Percentiles rank a stretch among this genome's conserved stretches.
These are phyloP conservation scores for Agriopis aurantiaria DNA, from an alignment of 2,888 invertebrate species.

Conservation along the genomic window DNA sequence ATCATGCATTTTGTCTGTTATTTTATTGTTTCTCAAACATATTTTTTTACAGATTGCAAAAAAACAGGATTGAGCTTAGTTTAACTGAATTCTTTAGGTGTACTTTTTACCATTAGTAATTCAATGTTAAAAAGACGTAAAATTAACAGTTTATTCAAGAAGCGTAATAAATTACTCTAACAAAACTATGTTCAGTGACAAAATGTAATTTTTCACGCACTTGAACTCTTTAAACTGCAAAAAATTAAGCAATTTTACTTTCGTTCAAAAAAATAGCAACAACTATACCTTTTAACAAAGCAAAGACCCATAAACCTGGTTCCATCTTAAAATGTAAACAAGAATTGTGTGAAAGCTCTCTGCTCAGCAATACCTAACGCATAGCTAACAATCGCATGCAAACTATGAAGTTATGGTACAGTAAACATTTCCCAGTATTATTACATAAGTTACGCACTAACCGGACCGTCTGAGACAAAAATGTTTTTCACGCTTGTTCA, in stretches of 20 bases:
- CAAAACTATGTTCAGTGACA: background rate
- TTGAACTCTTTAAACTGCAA: background rate
- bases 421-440: slow-evolving; percentile 55
- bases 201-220: background rate
- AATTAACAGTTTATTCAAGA: too few species aligned
- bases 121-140: too few species aligned
- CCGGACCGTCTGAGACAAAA: slow-evolving; percentile 64
- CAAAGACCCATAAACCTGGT: slow-evolving; percentile 17
- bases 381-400: slow-evolving; percentile 40
- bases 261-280: slow-evolving; percentile 4
- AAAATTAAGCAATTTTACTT: slow-evolving; percentile 15
- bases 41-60: background rate
- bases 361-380: slow-evolving; percentile 21
- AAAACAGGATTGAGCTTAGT: too few species aligned
- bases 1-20: background rate
- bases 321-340: slow-evolving; percentile 26
- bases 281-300: slow-evolving; percentile 6
- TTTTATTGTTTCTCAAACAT: background rate
- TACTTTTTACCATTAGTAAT: too few species aligned
- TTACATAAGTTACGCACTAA: slow-evolving; percentile 67
- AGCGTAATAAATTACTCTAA: background rate
- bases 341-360: slow-evolving; percentile 26
- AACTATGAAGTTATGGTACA: slow-evolving; percentile 54
- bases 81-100: too few species aligned
- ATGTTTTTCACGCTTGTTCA: slow-evolving; percentile 68